Percentiles rank a stretch among this genome's conserved stretches.
Conservation (phyloP, 2,888 invertebrate genomes). For the Tinea pellionella region DNA sequence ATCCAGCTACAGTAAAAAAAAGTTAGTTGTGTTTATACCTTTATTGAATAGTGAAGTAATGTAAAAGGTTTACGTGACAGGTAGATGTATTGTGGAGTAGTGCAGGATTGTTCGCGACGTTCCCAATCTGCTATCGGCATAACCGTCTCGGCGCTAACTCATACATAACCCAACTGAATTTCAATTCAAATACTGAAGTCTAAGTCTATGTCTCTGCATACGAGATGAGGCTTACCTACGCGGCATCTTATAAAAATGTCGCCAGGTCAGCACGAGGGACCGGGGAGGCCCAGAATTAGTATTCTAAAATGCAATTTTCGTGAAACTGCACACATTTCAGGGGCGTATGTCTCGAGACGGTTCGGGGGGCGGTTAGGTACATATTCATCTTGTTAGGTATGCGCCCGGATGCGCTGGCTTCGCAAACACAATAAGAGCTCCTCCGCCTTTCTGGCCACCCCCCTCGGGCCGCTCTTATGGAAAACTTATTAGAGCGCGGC, state of each 20-base stretch:
- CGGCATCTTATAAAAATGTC: constrained; percentile 1
- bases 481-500: constrained; percentile 69
- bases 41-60: background rate
- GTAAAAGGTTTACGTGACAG: background rate
- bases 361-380: constrained; percentile 38
- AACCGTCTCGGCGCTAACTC: background rate
- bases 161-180: constrained; percentile 13
- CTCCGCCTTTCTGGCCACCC: constrained; percentile 26
- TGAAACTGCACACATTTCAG: constrained; percentile 22
- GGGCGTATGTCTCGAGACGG: constrained; percentile 1
- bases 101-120: background rate
- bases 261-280: constrained; percentile 4
- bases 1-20: no score
- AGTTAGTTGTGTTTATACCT: background rate
- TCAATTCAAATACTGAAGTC: constrained; percentile 6
- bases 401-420: constrained; percentile 68
- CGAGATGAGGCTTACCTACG: constrained; percentile 11
- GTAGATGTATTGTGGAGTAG: background rate
- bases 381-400: constrained; percentile 70
- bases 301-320: constrained; percentile 66
- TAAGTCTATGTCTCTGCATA: constrained; percentile 4
- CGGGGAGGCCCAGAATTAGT: constrained; percentile 18
- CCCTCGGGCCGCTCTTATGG: constrained; percentile 48
- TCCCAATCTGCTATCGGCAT: background rate
- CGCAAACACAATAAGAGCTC: constrained; percentile 69